These are phyloP conservation scores for Sylvicola cinctus DNA, from an alignment of 2,888 invertebrate genomes.

Conservation along the genomic window DNA sequence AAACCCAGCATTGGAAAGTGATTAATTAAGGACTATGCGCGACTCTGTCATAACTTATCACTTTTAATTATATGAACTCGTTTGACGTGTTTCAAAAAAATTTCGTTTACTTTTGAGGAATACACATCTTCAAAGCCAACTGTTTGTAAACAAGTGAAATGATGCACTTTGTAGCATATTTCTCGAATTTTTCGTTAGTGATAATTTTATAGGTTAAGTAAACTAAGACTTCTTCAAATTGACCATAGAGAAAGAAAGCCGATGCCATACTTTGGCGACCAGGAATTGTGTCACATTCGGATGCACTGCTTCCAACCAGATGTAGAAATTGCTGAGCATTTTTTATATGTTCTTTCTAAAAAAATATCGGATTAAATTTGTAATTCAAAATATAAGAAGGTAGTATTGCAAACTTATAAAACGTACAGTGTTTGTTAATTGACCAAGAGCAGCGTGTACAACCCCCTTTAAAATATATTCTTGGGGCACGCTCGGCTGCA, in stretches of 20 bases:
- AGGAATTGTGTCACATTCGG: slow-evolving; percentile 94
- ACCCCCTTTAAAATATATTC: slow-evolving; percentile 95
- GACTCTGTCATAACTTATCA: too few relatives aligned
- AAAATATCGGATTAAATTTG: slow-evolving; percentile 7
- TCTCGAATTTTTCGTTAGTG: too few relatives aligned
- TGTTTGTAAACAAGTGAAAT: too few relatives aligned
- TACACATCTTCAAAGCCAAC: too few relatives aligned
- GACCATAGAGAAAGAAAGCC: slow-evolving; percentile 80
- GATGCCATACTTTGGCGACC: slow-evolving; percentile 98
- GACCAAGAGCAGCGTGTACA: slow-evolving; percentile 82
- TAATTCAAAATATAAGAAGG: slow-evolving; percentile 4
- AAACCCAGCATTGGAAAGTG: too few relatives aligned
- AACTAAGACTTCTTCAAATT: slow-evolving; percentile 90
- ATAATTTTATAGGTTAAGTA: slow-evolving; percentile 94
- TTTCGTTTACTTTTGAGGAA: too few relatives aligned
- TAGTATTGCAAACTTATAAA: slow-evolving; percentile 2
- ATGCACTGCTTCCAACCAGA: slow-evolving; percentile 85
- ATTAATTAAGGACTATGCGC: too few relatives aligned
- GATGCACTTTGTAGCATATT: too few relatives aligned
- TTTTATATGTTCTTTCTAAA: slow-evolving; percentile 80
- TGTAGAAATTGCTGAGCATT: slow-evolving; percentile 93
- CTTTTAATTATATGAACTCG: too few relatives aligned
- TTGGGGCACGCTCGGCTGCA: slow-evolving; percentile 83
- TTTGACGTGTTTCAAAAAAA: too few relatives aligned
- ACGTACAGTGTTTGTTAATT: slow-evolving; percentile 73